A percentile compares a stretch with the other conserved stretches of the same genome.
Conservation (phyloP, 2,113 vertebrate genomes). For the Dasyornis broadbenti region DNA sequence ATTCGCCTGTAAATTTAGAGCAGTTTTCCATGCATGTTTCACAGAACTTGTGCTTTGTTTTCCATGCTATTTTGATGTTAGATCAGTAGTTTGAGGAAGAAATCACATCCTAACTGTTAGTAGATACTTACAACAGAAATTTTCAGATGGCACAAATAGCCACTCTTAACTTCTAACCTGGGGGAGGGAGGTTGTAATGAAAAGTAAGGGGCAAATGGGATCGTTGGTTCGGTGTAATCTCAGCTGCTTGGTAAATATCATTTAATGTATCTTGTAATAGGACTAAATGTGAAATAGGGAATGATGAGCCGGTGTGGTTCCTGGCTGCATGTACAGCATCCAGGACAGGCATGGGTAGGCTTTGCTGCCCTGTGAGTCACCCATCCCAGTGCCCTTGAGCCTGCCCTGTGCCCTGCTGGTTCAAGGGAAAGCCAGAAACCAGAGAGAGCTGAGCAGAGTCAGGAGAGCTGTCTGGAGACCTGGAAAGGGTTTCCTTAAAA, state of each 20-base stretch:
- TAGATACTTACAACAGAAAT: neutral
- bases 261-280: neutral
- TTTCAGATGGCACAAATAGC: neutral
- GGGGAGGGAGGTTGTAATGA: neutral
- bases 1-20: neutral
- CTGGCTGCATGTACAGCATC: rapidly evolving
- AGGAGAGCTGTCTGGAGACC: neutral
- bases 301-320: neutral
- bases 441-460: neutral
- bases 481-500: neutral
- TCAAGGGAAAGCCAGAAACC: neutral
- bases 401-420: neutral
- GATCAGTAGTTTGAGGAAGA: neutral
- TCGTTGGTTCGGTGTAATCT: neutral
- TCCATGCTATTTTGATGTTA: neutral
- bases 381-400: rapidly evolving
- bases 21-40: neutral
- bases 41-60: neutral
- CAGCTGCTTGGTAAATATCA: neutral
- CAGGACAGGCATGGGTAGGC: neutral
- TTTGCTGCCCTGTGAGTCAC: too few relatives aligned
- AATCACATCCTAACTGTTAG: neutral
- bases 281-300: neutral
- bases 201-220: neutral
- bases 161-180: neutral